Evolutionary conservation across 1,140 invertebrate species (phyloP).

Genomic region (Plectrocnemia conspersa): DNA sequence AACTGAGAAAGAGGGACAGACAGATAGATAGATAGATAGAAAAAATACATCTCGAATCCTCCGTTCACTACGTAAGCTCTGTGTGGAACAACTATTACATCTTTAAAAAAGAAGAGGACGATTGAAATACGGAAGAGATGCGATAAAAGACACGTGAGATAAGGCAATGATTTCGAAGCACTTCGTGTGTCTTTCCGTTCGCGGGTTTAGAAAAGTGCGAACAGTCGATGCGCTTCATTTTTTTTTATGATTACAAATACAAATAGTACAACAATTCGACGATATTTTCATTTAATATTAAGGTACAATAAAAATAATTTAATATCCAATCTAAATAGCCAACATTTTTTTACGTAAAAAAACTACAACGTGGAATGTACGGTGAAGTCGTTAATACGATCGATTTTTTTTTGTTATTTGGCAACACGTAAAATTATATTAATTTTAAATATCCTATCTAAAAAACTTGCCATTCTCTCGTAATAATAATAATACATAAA

Average conservation of each 20-base stretch:
- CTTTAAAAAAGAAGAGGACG: constrained; percentile 9
- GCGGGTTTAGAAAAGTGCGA: background rate
- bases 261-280: constrained; percentile 34
- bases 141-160: constrained; percentile 33
- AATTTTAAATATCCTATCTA: constrained; percentile 36
- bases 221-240: too few relatives aligned
- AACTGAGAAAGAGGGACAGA: background rate
- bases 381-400: constrained; percentile 35
- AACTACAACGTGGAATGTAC: constrained; percentile 37
- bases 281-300: constrained; percentile 28
- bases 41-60: constrained; percentile 1
- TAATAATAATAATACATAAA: constrained; percentile 13
- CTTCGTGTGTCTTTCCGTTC: constrained; percentile 18
- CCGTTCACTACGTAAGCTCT: constrained; percentile 11
- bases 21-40: background rate
- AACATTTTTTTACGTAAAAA: constrained; percentile 34
- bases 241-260: constrained; percentile 22
- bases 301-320: constrained; percentile 34
- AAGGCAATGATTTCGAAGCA: constrained; percentile 33
- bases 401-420: constrained; percentile 33
- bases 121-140: constrained; percentile 26
- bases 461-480: constrained; percentile 28
- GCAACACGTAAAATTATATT: constrained; percentile 35
- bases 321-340: constrained; percentile 35
- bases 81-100: background rate